Evolutionary conservation across 2,113 vertebrate species (phyloP).

Genomic region (Puma concolor): DNA sequence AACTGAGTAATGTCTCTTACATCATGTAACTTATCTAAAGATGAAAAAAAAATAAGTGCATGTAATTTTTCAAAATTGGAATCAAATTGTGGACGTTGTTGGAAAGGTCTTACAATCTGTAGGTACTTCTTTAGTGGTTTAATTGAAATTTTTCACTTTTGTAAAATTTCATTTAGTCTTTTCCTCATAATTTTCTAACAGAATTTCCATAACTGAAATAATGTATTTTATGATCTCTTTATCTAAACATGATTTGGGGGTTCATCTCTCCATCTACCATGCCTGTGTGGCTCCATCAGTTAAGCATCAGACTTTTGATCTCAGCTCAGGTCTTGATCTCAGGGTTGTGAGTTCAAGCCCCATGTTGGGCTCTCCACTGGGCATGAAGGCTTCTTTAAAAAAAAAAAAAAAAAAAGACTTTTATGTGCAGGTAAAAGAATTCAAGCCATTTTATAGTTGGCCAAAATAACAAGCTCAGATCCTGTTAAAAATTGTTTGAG

Average conservation of each 20-base stretch:
- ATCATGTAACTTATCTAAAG: not conserved
- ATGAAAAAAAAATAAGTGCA: not conserved
- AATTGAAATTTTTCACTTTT: not conserved
- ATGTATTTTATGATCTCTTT: not conserved
- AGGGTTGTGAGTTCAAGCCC: too few relatives aligned
- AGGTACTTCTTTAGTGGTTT: not conserved
- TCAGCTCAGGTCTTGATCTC: too few relatives aligned
- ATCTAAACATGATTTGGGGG: not conserved
- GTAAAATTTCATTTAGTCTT: slow-evolving; percentile 15
- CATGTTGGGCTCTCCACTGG: too few relatives aligned
- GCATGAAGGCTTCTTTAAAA: too few relatives aligned
- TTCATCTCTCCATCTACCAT: too few relatives aligned
- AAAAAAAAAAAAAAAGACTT: not conserved
- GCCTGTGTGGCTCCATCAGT: too few relatives aligned
- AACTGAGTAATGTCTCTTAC: not conserved
- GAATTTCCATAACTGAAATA: not conserved
- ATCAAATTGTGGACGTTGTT: not conserved
- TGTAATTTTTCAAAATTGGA: not conserved
- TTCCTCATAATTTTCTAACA: slow-evolving; percentile 18
- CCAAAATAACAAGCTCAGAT: not conserved
- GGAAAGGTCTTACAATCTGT: not conserved
- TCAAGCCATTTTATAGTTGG: not conserved
- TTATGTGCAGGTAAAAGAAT: not conserved
- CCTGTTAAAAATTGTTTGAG: not conserved
- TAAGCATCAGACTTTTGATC: too few relatives aligned